Evolutionary conservation across 2,888 invertebrate genomes (phyloP).

Genomic region (Tenthredo mesomela): DNA sequence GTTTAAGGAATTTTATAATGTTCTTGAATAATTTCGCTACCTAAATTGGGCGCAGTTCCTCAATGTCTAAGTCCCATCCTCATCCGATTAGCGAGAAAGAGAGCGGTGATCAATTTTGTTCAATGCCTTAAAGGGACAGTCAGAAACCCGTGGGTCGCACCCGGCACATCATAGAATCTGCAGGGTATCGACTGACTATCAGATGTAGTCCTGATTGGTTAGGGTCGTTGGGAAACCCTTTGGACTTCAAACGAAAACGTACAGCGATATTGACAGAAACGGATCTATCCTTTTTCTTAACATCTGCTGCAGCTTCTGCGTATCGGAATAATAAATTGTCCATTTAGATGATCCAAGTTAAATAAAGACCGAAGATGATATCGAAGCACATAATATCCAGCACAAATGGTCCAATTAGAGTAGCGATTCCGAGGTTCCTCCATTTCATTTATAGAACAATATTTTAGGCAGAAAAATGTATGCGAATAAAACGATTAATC

Average conservation of each 20-base stretch:
- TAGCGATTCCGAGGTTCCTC: not conserved
- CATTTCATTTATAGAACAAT: not conserved
- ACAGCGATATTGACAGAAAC: not conserved
- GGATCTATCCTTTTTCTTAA: not conserved
- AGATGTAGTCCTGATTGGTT: constrained; percentile 30
- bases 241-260: constrained; percentile 31
- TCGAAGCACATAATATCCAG: not conserved
- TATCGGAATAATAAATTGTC: not conserved
- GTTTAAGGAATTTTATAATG: not conserved
- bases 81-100: constrained; percentile 23
- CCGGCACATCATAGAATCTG: not conserved
- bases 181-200: constrained; percentile 35
- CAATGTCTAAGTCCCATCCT: constrained; percentile 16
- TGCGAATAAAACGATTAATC: not conserved
- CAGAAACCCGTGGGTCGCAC: not conserved
- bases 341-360: not conserved
- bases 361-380: not conserved
- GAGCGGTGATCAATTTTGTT: constrained; percentile 31
- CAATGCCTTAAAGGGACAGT: constrained; percentile 30
- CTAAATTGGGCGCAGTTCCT: not conserved
- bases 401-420: not conserved
- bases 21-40: not conserved
- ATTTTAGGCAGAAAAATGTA: not conserved
- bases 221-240: constrained; percentile 30
- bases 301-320: not conserved